Evolutionary conservation across 2,888 invertebrate genomes (phyloP).

Genomic region (Baccha elongata): DNA sequence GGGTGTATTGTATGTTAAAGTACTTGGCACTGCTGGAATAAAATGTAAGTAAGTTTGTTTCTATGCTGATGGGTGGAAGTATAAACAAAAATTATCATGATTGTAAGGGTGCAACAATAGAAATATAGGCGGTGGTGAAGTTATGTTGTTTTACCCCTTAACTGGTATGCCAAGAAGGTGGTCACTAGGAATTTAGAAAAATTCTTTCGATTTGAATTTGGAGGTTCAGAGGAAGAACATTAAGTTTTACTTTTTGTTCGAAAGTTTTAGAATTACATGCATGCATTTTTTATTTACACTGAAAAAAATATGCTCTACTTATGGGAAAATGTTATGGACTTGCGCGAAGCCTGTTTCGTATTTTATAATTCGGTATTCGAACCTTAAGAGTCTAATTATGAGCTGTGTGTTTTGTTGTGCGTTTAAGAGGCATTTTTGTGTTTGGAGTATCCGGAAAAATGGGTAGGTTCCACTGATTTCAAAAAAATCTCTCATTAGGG

Average conservation of each 20-base stretch:
- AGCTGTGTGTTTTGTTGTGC: no score
- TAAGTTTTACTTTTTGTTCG: no score
- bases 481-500: no score
- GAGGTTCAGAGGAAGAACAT: no score
- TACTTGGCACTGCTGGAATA: conserved; percentile 7
- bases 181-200: conserved; percentile 11
- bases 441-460: no score
- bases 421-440: no score
- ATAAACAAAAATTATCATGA: background rate
- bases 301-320: background rate
- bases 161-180: conserved; percentile 8
- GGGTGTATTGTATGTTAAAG: conserved; percentile 1
- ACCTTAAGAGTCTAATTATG: no score
- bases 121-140: conserved; percentile 5
- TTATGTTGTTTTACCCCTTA: background rate
- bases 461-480: no score
- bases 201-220: conserved; percentile 18
- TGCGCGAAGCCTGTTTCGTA: no score
- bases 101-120: background rate
- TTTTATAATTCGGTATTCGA: no score
- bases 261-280: background rate
- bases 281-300: background rate
- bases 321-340: no score
- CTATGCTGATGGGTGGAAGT: conserved; percentile 1
- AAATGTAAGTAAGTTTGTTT: background rate